Conservation (phyloP, 2,797 vertebrate genomes). For the Helarctos malayanus region DNA sequence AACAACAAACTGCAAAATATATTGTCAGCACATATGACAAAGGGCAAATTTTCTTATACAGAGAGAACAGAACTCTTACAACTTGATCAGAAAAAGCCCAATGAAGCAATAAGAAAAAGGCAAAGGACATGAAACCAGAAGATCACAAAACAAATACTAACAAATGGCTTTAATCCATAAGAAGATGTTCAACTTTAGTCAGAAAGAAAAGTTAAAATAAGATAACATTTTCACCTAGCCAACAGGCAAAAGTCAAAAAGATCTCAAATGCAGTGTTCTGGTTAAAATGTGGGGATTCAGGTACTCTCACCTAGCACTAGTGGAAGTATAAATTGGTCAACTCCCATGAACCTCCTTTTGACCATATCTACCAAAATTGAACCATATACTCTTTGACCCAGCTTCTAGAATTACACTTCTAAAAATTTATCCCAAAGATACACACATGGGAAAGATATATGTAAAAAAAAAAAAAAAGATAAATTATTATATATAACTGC, state of each 20-base stretch:
- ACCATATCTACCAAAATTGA: conserved; percentile 34
- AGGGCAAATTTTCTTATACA: neutral
- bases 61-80: neutral
- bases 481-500: neutral
- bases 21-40: neutral
- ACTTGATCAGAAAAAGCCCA: neutral
- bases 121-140: neutral
- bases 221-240: neutral
- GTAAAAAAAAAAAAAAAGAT: neutral
- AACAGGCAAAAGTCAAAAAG: conserved; percentile 3
- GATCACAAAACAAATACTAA: conserved; percentile 18
- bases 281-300: neutral
- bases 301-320: neutral
- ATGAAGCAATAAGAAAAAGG: neutral
- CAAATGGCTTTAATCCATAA: neutral
- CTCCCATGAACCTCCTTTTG: neutral
- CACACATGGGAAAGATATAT: neutral
- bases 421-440: conserved; percentile 13
- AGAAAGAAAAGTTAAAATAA: conserved; percentile 26
- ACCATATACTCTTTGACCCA: neutral
- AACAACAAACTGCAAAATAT: conserved; percentile 12
- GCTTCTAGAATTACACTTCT: neutral
- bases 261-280: neutral
- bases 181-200: neutral
- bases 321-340: neutral